Evolutionary conservation across 2,113 vertebrate species (phyloP).

Genomic region (Onychostruthus taczanowskii): DNA sequence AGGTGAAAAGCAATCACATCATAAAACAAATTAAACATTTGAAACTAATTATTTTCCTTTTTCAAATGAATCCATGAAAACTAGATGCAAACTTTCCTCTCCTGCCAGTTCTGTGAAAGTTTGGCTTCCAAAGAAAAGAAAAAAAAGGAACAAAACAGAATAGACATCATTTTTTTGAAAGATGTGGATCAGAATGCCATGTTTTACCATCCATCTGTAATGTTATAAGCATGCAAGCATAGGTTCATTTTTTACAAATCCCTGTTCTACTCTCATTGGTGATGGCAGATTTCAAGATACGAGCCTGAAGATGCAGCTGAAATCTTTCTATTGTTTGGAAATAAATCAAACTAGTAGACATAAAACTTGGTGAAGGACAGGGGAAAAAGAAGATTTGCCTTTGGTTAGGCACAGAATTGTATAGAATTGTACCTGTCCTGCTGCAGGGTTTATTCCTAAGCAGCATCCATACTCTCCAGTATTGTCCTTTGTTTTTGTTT

Average conservation of each 20-base stretch:
- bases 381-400: not conserved
- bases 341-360: not conserved
- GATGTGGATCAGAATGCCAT: not conserved
- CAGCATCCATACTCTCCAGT: not conserved
- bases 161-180: not conserved
- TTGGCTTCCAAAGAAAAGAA: not conserved
- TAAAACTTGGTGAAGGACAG: not conserved
- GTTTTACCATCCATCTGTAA: not conserved
- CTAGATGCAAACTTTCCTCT: not conserved
- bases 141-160: not conserved
- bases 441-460: not conserved
- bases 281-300: not conserved
- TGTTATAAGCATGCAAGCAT: not conserved
- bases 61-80: not conserved
- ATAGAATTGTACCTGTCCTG: not conserved
- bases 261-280: not conserved
- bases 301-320: not conserved
- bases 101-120: not conserved
- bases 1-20: not conserved
- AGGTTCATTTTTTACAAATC: not conserved
- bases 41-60: not conserved
- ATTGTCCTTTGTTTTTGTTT: not conserved
- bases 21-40: not conserved
- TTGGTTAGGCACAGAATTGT: not conserved
- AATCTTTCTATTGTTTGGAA: not conserved